Evolutionary conservation across 1,140 invertebrate genomes (phyloP), one percentile per base, ranked within the genome.

Genomic region (Drosophila bocqueti): DNA sequence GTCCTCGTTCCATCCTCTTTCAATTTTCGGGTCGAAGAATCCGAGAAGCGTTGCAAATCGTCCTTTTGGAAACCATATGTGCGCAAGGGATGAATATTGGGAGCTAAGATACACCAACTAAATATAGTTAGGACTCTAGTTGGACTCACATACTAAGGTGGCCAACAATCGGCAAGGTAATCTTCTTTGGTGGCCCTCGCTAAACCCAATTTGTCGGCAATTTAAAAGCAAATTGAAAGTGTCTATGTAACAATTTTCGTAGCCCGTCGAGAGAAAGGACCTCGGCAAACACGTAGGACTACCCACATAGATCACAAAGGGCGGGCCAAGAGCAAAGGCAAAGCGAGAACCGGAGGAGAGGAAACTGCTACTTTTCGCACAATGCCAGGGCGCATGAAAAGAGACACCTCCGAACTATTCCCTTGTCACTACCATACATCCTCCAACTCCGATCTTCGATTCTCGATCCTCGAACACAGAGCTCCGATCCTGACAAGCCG

Each of bases 331-430:
- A 18, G 54, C 47, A 42, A 54, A 40, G 62, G 49, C 43, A 1
- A 46, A 46, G 45, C 45, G 40, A 60, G 59, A 63, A 38, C 10
- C 26, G 38, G 54, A 59, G 68, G 46, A 64, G 50, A 71, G 64
- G 83, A 87, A 91, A 82, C 79, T 90, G 85, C 79, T 82, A 91
- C 72, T 86, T 90, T 90, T 85, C 82, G 69, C 85, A 90, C 85
- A 90, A 90, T 85, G 49, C 60, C 18, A 52, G 54, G 79, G 79
- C 58, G 85, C 76, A 85, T 75, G 86, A 90, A 91, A 90, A 85
- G 65, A 85, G 81, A 90, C 85, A 90, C 85, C 82, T 90, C 75
- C 50, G 63, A 85, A 80, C 82, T 90, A 91, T 91, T 90, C 71
- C 81, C 85, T 82, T 90, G 85, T 91, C 86, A 90, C 79, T 82